Evolutionary conservation across 1,140 invertebrate genomes (phyloP), one percentile per base, ranked within the genome.

Genomic region (Belonocnema kinseyi): DNA sequence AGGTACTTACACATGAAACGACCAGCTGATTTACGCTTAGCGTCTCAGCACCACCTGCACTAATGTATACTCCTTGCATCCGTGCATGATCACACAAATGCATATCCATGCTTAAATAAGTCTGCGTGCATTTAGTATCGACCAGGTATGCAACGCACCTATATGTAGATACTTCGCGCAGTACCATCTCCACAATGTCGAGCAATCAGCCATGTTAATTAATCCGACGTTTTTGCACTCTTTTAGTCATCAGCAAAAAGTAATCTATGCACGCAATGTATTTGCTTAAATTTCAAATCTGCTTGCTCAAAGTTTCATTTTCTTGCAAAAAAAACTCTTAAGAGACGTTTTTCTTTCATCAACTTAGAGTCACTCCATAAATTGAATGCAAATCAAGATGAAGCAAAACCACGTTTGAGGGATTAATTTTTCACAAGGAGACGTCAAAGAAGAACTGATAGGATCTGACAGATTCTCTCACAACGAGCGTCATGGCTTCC

Each of bases 1-100:
- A 82, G 72, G 50, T 75, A 77, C 33, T 53, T 74, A 73, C 76
- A 70, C 77, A 76, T 73, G 73, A 79, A 80, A 75, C 73, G 77
- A 78, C 71, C 51, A 75, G 26, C 73, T 80, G 81, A 80, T 82
- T 82, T 80, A 80, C 58, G 81, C 54, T 46, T 61, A 51, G 54
- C 50, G 46, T 77, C 75, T 74, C 76, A 56, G 73, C 73, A 75
- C 70, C 79, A 77, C 58, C 58, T 61, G 21, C 19, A 58, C 56
- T 58, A 61, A 61, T 61, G 58, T 5, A 61, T 12, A 33, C n/a
- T 54, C n/a, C 19, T 46, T 8, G 53, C n/a, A 17, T 54, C 17
- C 11, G 53, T 46, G 40, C 5, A 54, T 17, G 53, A 54, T 17
- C 7, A 54, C 53, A 17, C 53, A 7, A n/a, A 8, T 14, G 19